These are phyloP conservation scores for Octomys mimax DNA, from an alignment of 2,797 vertebrate genomes.

Conservation along the genomic window DNA sequence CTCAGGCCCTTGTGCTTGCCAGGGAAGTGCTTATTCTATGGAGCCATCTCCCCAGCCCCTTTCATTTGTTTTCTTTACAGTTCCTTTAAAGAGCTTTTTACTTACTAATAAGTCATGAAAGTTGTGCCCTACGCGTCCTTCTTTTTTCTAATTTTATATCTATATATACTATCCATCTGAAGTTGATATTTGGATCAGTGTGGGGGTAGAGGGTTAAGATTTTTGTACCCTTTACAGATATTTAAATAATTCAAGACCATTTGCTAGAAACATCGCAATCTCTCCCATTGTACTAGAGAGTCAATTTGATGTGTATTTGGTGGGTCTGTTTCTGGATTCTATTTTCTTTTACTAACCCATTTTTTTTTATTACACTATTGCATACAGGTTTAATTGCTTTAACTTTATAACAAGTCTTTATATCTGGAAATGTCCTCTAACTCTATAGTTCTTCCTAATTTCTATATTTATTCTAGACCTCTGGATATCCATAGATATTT, in stretches of 20 bases:
- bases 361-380: not conserved
- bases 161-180: constrained; percentile 14
- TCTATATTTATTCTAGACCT: not conserved
- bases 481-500: constrained; percentile 43
- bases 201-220: not conserved
- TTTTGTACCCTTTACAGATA: constrained; percentile 36
- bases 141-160: constrained; percentile 19
- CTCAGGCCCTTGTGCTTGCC: too few species aligned
- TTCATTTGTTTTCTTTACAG: constrained; percentile 25
- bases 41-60: too few species aligned
- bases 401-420: constrained; percentile 30
- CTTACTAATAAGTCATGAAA: constrained; percentile 21
- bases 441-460: constrained; percentile 16
- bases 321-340: constrained; percentile 16
- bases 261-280: constrained; percentile 8
- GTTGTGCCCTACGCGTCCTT: not conserved
- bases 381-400: not conserved
- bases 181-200: constrained; percentile 12
- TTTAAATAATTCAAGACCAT: constrained; percentile 22
- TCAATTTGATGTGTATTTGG: not conserved
- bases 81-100: constrained; percentile 4
- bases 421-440: not conserved
- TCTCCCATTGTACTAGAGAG: not conserved
- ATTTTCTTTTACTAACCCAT: constrained; percentile 4
- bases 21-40: too few species aligned